These are phyloP conservation scores for Daubentonia madagascariensis DNA, from an alignment of 2,113 vertebrate species.

Conservation along the genomic window DNA sequence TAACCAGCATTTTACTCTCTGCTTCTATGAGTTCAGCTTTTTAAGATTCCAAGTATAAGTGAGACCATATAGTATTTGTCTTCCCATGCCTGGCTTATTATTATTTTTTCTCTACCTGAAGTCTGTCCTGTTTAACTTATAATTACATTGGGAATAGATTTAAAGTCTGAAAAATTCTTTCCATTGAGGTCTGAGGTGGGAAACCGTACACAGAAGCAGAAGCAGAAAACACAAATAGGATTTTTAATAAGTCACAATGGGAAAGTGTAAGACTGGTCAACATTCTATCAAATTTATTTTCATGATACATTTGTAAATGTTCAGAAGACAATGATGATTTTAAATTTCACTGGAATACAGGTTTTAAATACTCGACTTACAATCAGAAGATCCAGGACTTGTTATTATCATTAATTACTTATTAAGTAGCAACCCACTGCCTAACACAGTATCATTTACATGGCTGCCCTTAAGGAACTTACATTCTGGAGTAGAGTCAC, in stretches of 20 bases:
- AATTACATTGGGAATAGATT: conserved; percentile 7
- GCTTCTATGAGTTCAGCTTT: background rate
- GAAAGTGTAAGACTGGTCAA: background rate
- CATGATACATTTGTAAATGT: background rate
- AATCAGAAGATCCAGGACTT: background rate
- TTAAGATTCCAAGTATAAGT: background rate
- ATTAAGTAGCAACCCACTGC: background rate
- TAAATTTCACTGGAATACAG: background rate
- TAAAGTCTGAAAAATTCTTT: conserved; percentile 29
- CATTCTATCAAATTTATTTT: background rate
- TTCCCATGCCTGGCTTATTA: background rate
- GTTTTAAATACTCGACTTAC: background rate
- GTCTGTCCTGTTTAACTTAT: background rate
- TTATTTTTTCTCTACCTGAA: background rate
- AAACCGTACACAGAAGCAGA: background rate
- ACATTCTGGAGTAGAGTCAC: background rate
- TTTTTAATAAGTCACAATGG: conserved; percentile 41
- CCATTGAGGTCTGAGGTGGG: background rate
- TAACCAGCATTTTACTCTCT: background rate
- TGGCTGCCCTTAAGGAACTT: background rate
- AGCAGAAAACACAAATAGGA: background rate
- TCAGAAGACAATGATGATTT: background rate
- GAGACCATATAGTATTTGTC: background rate
- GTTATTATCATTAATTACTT: background rate
- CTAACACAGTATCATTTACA: background rate